These are phyloP conservation scores for Rapana venosa DNA, from an alignment of 2,888 invertebrate species.

Conservation along the genomic window DNA sequence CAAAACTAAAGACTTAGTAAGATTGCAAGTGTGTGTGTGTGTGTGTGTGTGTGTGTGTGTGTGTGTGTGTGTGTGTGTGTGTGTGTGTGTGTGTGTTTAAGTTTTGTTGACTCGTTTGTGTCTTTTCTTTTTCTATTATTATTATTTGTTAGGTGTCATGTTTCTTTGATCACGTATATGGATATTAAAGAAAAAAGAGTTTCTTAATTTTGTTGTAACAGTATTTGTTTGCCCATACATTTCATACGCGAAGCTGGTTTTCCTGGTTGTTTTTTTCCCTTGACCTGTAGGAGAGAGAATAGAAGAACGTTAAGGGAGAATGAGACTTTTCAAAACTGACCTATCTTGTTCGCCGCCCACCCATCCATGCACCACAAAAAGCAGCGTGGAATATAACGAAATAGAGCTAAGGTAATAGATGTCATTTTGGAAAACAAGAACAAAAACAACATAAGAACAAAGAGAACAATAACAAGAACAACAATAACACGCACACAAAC, in stretches of 20 bases:
- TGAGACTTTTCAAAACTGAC: no score
- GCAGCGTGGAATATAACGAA: no score
- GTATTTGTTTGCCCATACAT: not conserved
- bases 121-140: not conserved
- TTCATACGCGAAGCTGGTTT: not conserved
- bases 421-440: no score
- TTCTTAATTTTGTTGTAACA: not conserved
- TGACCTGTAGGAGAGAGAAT: not conserved
- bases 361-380: no score
- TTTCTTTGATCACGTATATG: not conserved
- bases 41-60: conserved; percentile 20
- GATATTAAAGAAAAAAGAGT: not conserved
- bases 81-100: not conserved
- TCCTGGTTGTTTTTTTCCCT: not conserved
- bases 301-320: no score
- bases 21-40: not conserved
- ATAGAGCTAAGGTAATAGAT: no score
- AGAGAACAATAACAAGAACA: no score
- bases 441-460: no score
- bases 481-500: no score
- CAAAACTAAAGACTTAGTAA: not conserved
- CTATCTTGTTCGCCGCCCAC: no score
- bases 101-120: not conserved
- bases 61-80: conserved; percentile 3
- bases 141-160: not conserved